Evolutionary conservation across 64 coral and sea anemone genomes (phyloP).

Genomic region (Stichodactyla helianthus): DNA sequence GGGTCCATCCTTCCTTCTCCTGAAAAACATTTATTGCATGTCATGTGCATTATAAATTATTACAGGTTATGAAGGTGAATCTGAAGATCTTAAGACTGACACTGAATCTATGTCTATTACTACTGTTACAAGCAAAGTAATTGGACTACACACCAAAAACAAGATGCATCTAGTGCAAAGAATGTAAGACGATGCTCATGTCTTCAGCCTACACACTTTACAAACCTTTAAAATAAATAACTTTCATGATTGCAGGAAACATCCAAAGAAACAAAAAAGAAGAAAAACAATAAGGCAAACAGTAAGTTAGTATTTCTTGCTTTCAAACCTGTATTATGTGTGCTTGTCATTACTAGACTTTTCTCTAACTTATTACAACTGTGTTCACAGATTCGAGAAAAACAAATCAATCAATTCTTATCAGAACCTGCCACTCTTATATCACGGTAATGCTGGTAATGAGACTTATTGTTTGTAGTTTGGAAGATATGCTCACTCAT

Average conservation of each 20-base stretch:
- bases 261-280: neutral
- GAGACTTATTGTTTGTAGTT: too few species aligned
- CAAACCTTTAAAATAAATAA: too few species aligned
- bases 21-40: neutral
- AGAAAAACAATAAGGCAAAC: neutral
- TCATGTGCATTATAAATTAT: constrained; percentile 13
- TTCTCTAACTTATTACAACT: neutral
- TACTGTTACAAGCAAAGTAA: constrained; percentile 3
- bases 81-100: constrained; percentile 42
- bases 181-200: neutral
- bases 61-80: constrained; percentile 20
- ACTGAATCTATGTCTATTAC: constrained; percentile 43
- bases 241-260: neutral
- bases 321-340: too few species aligned
- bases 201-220: too few species aligned
- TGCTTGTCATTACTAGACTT: neutral
- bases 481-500: too few species aligned
- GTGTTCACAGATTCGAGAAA: neutral
- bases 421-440: neutral
- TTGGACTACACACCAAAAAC: neutral
- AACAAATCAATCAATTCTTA: neutral
- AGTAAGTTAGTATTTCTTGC: neutral
- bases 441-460: neutral
- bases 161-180: neutral
- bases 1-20: neutral